Evolutionary conservation across 2,888 invertebrate genomes (phyloP), one percentile per base, ranked within the genome.

Genomic region (Apodemia mormo): DNA sequence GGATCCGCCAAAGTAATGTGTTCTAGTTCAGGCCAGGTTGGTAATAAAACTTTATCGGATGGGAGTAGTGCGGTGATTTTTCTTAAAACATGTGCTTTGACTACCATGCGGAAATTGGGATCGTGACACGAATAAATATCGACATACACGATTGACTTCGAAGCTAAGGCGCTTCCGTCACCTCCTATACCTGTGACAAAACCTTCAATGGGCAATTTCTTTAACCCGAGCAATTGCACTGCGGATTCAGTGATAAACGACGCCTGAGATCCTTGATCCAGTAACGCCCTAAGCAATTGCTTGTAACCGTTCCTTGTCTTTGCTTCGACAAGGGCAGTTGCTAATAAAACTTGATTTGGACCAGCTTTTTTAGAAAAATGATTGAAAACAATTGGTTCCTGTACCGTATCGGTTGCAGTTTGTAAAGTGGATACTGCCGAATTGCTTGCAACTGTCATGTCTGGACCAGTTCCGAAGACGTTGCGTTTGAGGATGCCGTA

Each of bases 381-480:
- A 45, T 12, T 45, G 45, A 10, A 12, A 12, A 45, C 45, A 45
- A 12, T 45, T 45, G 12, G 2, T 45, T 45, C 12, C 3, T 45
- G 22, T 54, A 54, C 12, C 22, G 54, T 54, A 54, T 54, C 54
- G 54, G 54, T 54, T 22, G 6, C 22, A 54, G 22, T 22, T 5
- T 54, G 3, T 54, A 54, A 54, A 54, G 22, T 22, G 54, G n/a
- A 22, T 22, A 54, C 22, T 54, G 54, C 54, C 2, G 22, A 54
- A 22, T 6, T 54, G 22, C 54, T 54, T 54, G 54, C 54, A 54
- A 54, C 54, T 54, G 54, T 54, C 54, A 22, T 8, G 9, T 54
- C 54, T 54, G 22, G 22, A 54, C 73, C 71, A 73, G 70, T 72
- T 54, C 54, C 22, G 22, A 22, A 54, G 54, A 54, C 22, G 22